These are phyloP conservation scores for Dendrolimus kikuchii DNA, from an alignment of 1,140 invertebrate genomes.

Conservation along the genomic window DNA sequence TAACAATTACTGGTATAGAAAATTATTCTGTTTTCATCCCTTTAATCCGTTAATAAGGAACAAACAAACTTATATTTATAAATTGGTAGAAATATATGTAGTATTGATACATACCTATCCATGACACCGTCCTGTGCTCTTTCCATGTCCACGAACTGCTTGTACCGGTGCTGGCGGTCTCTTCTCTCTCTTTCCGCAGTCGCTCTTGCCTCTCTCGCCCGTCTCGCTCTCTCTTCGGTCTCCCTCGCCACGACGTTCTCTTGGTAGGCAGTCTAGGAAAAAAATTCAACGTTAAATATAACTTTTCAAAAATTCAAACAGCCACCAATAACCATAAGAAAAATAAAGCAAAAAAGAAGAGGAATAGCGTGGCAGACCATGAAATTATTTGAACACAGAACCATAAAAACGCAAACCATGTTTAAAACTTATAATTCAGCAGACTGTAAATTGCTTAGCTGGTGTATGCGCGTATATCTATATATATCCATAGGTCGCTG, in stretches of 20 bases:
- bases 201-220: conserved; percentile 89
- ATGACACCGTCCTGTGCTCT: conserved; percentile 95
- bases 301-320: background rate
- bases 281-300: background rate
- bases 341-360: too few species aligned
- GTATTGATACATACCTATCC: conserved; percentile 76
- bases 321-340: background rate
- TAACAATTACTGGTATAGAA: too few species aligned
- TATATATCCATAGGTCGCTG: too few species aligned
- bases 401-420: too few species aligned
- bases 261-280: conserved; percentile 81
- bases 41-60: too few species aligned
- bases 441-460: too few species aligned
- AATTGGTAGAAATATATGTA: background rate
- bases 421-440: too few species aligned
- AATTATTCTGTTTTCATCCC: too few species aligned
- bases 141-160: conserved; percentile 93
- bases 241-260: conserved; percentile 90
- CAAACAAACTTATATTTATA: too few species aligned
- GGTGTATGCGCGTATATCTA: too few species aligned
- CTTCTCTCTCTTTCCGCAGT: conserved; percentile 88
- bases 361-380: too few species aligned
- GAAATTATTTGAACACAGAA: too few species aligned
- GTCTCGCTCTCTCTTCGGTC: conserved; percentile 87
- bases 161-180: conserved; percentile 85